Evolutionary conservation across 1,140 invertebrate genomes (phyloP).

Genomic region (Nautilus pompilius): DNA sequence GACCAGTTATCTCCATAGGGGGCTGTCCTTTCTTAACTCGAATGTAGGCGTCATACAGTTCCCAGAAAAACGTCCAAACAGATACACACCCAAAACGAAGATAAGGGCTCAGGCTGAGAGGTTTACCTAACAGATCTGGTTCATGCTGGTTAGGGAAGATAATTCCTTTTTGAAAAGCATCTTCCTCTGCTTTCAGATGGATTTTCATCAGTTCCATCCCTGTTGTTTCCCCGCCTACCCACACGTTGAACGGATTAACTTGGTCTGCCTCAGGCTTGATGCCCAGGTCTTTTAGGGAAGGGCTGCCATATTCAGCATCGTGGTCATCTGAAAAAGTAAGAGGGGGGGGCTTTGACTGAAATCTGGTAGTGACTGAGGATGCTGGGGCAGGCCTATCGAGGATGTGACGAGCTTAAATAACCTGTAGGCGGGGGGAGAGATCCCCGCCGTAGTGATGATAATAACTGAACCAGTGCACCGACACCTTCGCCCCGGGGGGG

Average conservation of each 20-base stretch:
- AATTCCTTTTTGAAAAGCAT: conserved; percentile 55
- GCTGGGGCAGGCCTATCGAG: no score
- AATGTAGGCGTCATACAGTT: conserved; percentile 26
- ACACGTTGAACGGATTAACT: conserved; percentile 30
- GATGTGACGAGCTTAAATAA: no score
- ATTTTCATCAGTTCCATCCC: conserved; percentile 32
- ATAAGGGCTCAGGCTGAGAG: conserved; percentile 65
- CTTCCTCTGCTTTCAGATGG: conserved; percentile 35
- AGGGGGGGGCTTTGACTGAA: no score
- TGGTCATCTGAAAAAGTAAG: no score
- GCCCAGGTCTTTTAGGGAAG: conserved; percentile 65
- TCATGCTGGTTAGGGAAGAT: conserved; percentile 68
- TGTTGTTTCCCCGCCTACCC: conserved; percentile 43
- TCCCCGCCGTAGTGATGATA: no score
- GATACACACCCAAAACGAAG: conserved; percentile 64
- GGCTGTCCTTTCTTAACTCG: conserved; percentile 54
- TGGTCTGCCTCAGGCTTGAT: conserved; percentile 40
- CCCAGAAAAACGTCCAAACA: conserved; percentile 45
- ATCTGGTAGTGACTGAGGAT: no score
- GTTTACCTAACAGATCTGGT: conserved; percentile 67
- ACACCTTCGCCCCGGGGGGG: no score
- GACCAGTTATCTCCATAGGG: conserved; percentile 79
- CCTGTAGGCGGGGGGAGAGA: no score
- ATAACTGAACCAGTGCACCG: no score
- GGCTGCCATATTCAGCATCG: no score